Percentiles rank a stretch among this genome's conserved stretches.
Conservation (phyloP, 2,797 vertebrate species). For the Sibirionetta formosa region DNA sequence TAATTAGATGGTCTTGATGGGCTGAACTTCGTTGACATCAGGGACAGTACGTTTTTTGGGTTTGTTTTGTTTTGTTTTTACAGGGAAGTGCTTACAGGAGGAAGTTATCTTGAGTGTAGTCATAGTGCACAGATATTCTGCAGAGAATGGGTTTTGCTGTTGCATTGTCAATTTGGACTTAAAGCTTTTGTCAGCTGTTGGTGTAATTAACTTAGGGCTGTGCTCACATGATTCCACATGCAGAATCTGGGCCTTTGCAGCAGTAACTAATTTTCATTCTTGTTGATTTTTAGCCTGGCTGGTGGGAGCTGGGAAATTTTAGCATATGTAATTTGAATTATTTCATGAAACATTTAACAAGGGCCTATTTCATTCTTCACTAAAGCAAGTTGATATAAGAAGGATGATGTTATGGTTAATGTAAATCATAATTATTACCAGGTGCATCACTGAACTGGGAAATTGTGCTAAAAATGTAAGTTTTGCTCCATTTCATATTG, state of each 20-base stretch:
- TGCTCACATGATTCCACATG: not conserved
- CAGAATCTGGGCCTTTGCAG: not conserved
- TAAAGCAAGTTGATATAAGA: conserved; percentile 58
- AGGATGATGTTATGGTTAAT: conserved; percentile 43
- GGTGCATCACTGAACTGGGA: conserved; percentile 67
- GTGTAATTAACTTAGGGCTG: conserved; percentile 14
- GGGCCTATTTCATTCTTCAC: conserved; percentile 45
- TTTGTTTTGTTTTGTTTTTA: not conserved
- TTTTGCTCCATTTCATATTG: conserved; percentile 69
- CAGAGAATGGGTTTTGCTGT: not conserved
- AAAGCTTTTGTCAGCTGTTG: not conserved
- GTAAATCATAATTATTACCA: conserved; percentile 69
- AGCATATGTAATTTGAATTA: conserved; percentile 49
- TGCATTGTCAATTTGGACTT: not conserved
- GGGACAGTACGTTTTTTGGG: not conserved
- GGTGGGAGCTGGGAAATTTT: conserved; percentile 14
- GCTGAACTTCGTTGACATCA: not conserved
- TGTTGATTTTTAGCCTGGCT: conserved; percentile 14
- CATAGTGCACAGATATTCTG: not conserved
- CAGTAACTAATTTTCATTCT: conserved; percentile 31
- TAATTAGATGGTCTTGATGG: conserved; percentile 39
- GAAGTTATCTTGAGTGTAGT: not conserved
- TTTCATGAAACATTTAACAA: conserved; percentile 71
- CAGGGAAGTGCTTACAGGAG: not conserved
- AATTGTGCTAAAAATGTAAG: conserved; percentile 66